Evolutionary conservation across 2,888 invertebrate genomes (phyloP).

Genomic region (Tillus elongatus): DNA sequence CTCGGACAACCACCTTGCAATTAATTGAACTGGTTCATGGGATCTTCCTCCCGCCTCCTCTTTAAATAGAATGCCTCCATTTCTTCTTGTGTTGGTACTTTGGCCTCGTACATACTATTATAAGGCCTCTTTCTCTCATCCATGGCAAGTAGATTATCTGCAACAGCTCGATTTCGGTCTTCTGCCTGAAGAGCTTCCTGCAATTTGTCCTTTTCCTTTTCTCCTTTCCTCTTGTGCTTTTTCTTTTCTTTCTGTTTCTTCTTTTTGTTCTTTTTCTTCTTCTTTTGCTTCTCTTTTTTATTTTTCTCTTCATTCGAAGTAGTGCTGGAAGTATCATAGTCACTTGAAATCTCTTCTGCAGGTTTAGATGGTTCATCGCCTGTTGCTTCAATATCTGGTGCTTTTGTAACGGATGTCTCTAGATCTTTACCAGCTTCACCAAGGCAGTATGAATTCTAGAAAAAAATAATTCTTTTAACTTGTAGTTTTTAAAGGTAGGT

Average conservation of each 20-base stretch:
- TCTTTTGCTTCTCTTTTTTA: conserved; percentile 48
- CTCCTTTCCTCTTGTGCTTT: conserved; percentile 33
- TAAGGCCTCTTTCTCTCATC: conserved; percentile 91
- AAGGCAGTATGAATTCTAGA: conserved; percentile 75
- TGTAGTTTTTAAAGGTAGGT: too few species aligned
- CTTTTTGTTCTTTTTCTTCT: conserved; percentile 44
- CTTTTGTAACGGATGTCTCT: too few species aligned
- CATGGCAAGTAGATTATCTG: conserved; percentile 55
- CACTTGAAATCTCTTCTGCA: conserved; percentile 29
- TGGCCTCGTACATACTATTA: conserved; percentile 80
- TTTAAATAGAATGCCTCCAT: conserved; percentile 90
- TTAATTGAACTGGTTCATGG: conserved; percentile 65
- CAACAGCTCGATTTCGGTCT: conserved; percentile 51
- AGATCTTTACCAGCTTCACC: conserved; percentile 55
- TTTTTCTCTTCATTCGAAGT: conserved; percentile 37
- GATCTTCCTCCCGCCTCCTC: conserved; percentile 76
- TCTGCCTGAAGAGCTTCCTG: conserved; percentile 59
- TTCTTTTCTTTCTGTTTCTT: conserved; percentile 41
- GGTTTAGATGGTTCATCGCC: conserved; percentile 17
- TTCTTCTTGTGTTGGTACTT: conserved; percentile 83
- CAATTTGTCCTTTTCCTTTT: conserved; percentile 47
- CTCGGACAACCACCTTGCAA: too few species aligned
- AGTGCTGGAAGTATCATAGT: conserved; percentile 15
- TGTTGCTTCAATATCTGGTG: too few species aligned
- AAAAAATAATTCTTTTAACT: conserved; percentile 27